These are phyloP conservation scores for Chamaetylas fuelleborni DNA, from an alignment of 2,113 vertebrate genomes.

Conservation along the genomic window DNA sequence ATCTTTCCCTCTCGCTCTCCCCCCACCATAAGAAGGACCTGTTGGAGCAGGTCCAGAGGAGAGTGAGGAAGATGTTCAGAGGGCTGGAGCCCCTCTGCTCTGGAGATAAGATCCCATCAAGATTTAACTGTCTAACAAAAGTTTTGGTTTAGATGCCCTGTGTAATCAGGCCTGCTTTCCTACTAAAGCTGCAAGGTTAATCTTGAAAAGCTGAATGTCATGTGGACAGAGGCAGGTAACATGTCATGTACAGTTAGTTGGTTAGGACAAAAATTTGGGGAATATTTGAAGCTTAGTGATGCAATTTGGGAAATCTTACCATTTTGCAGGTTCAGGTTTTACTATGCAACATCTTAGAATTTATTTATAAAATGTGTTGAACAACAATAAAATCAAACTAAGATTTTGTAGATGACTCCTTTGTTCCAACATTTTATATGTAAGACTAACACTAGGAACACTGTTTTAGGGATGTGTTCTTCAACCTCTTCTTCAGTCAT, in stretches of 20 bases:
- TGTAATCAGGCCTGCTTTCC: not conserved
- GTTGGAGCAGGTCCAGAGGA: not conserved
- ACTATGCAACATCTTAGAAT: not conserved
- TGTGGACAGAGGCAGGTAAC: not conserved
- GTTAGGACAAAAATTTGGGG: not conserved
- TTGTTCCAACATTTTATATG: fast-evolving
- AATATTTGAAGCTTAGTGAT: not conserved
- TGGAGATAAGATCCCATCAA: not conserved
- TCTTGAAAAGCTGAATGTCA: not conserved
- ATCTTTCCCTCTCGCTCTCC: fast-evolving
- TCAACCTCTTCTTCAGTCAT: not conserved
- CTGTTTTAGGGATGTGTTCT: not conserved
- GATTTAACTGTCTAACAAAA: not conserved
- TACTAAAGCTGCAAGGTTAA: not conserved
- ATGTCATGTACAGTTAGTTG: not conserved
- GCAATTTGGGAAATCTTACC: not conserved
- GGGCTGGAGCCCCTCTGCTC: not conserved
- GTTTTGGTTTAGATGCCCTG: not conserved
- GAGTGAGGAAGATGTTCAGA: not conserved
- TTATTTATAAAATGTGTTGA: not conserved
- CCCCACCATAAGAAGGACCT: not conserved
- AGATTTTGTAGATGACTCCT: not conserved
- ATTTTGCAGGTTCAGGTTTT: not conserved
- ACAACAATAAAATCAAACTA: not conserved
- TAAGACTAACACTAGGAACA: not conserved